Evolutionary conservation across 30 jellyfish, hydroid and myxozoan species (phyloP).

Genomic region (Rhopilema esculentum): DNA sequence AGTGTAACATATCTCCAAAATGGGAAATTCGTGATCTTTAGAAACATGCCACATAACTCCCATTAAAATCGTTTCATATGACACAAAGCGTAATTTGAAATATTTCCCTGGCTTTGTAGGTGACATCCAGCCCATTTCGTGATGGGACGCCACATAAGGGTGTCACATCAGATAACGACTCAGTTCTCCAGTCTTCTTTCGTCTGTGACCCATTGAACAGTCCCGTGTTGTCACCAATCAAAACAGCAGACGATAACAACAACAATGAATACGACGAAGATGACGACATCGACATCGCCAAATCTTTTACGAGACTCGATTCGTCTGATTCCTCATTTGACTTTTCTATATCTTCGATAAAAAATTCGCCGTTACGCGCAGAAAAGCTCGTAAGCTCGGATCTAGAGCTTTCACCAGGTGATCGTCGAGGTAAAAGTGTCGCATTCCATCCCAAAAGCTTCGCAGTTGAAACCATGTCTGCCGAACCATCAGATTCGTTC

Average conservation of each 20-base stretch:
- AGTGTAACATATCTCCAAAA: no score
- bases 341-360: slow-evolving; percentile 20
- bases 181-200: slow-evolving; percentile 57
- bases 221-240: slow-evolving; percentile 63
- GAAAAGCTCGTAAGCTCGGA: slow-evolving; percentile 39
- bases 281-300: background rate
- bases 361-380: slow-evolving; percentile 5
- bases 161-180: slow-evolving; percentile 28
- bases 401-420: slow-evolving; percentile 31
- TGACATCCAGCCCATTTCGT: slow-evolving; percentile 64
- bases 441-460: slow-evolving; percentile 6
- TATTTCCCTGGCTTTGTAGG: background rate
- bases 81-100: no score
- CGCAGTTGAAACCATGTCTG: slow-evolving; percentile 27
- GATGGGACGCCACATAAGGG: slow-evolving; percentile 41
- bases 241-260: slow-evolving; percentile 21
- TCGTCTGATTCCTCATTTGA: slow-evolving; percentile 44
- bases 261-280: background rate
- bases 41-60: no score
- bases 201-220: slow-evolving; percentile 51
- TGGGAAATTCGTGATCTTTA: no score
- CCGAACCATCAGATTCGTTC: slow-evolving; percentile 52
- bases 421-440: background rate
- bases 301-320: slow-evolving; percentile 43
- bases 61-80: no score